A percentile compares a stretch with the other conserved stretches of the same genome.
Conservation (phyloP, 1,140 invertebrate genomes). For the Brachionus plicatilis region DNA sequence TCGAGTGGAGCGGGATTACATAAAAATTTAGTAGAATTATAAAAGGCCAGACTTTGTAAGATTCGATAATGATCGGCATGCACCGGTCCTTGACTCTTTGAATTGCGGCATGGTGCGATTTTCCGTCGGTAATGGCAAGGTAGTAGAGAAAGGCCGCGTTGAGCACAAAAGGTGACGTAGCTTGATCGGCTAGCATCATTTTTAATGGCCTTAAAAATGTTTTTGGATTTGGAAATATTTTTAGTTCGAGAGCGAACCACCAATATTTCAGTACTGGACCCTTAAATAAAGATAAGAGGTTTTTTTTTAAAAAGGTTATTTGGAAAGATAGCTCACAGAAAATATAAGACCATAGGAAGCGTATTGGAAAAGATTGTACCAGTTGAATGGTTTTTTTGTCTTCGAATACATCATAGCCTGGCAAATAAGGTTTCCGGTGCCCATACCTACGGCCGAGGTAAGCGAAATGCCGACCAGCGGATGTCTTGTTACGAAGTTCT, state of each 20-base stretch:
- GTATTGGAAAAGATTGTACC: neutral
- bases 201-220: conserved; percentile 20
- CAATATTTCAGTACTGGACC: conserved; percentile 13
- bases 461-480: neutral
- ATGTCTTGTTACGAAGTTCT: neutral
- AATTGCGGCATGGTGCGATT: neutral
- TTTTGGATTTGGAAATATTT: conserved; percentile 20
- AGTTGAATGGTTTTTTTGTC: conserved; percentile 3
- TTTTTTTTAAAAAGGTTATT: neutral
- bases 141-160: conserved; percentile 3
- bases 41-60: conserved; percentile 35
- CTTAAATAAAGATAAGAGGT: neutral
- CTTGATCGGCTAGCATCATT: conserved; percentile 31
- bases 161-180: neutral
- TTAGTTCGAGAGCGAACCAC: conserved; percentile 33
- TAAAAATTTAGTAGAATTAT: conserved; percentile 29
- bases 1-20: neutral
- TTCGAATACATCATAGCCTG: conserved; percentile 16
- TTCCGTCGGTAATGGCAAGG: conserved; percentile 6
- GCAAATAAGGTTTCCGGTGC: conserved; percentile 3
- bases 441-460: conserved; percentile 24
- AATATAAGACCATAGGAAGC: conserved; percentile 8
- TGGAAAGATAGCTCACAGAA: neutral
- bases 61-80: conserved; percentile 9
- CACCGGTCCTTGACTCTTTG: neutral